Conservation (phyloP, 2,888 invertebrate genomes). For the Caenorhabditis sp. region DNA sequence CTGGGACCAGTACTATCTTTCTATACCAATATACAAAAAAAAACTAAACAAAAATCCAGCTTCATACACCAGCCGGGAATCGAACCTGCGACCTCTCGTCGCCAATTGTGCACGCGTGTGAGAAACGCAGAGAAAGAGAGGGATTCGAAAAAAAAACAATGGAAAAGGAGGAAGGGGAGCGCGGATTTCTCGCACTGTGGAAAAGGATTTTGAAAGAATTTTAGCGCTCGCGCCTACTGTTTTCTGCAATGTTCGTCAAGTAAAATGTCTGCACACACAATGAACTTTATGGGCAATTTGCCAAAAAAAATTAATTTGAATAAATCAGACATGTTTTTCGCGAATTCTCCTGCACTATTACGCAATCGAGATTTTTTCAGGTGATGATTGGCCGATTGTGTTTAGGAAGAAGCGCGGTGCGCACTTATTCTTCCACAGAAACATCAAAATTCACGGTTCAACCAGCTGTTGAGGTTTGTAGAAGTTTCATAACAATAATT, state of each 20-base stretch:
- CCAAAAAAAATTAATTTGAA: neutral
- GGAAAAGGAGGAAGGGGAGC: too few species aligned
- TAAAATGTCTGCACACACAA: neutral
- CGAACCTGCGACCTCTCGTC: too few species aligned
- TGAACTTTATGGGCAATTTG: neutral
- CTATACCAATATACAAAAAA: too few species aligned
- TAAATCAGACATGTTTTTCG: neutral
- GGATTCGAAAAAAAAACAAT: too few species aligned
- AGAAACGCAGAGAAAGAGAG: too few species aligned
- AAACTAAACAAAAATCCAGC: too few species aligned
- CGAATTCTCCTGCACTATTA: too few species aligned
- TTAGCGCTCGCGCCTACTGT: neutral
- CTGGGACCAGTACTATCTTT: too few species aligned
- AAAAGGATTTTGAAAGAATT: too few species aligned
- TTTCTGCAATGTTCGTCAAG: neutral
- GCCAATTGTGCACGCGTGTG: too few species aligned
- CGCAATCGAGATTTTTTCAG: slow-evolving; percentile 3
- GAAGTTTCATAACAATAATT: neutral
- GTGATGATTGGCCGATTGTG: slow-evolving; percentile 30
- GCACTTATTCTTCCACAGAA: slow-evolving; percentile 17
- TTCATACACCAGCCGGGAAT: too few species aligned
- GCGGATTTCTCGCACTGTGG: too few species aligned
- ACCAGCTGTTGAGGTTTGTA: slow-evolving; percentile 22
- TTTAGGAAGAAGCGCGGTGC: slow-evolving; percentile 14
- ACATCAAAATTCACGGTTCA: slow-evolving; percentile 24